Conservation (phyloP, 1,140 invertebrate genomes). For the Eufriesea mexicana region DNA sequence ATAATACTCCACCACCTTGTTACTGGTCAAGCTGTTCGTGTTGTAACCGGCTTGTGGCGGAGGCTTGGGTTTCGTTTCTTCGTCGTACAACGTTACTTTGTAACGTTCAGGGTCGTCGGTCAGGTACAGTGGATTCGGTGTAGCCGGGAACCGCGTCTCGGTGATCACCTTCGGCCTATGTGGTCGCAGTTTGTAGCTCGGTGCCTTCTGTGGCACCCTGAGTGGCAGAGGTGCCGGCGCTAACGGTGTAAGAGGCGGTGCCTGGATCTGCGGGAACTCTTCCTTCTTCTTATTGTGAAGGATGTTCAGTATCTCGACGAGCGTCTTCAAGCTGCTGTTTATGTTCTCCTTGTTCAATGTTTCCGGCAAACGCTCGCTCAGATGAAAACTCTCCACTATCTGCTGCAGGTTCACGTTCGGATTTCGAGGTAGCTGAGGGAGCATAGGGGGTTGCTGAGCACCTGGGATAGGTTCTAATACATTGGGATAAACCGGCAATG, state of each 20-base stretch:
- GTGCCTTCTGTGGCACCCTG: conserved; percentile 27
- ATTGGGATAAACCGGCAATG: not conserved
- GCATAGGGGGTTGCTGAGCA: not conserved
- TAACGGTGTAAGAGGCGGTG: not conserved
- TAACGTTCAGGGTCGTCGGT: conserved; percentile 61
- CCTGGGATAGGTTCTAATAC: not conserved
- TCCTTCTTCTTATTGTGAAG: conserved; percentile 81
- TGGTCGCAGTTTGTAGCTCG: conserved; percentile 52
- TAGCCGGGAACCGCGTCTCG: conserved; percentile 74
- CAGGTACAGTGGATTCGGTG: conserved; percentile 63
- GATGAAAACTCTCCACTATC: conserved; percentile 84
- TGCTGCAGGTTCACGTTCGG: conserved; percentile 67
- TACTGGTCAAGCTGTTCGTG: conserved; percentile 41
- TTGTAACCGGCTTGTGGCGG: conserved; percentile 25
- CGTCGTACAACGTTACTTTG: conserved; percentile 39
- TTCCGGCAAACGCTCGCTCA: conserved; percentile 88
- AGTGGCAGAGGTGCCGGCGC: not conserved
- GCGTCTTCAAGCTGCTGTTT: conserved; percentile 88
- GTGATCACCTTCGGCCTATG: conserved; percentile 76
- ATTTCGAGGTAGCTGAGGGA: conserved; percentile 32
- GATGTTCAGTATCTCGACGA: conserved; percentile 87
- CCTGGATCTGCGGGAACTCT: conserved; percentile 31
- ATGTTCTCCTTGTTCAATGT: conserved; percentile 89
- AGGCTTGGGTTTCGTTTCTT: not conserved
- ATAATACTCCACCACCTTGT: conserved; percentile 74